Conservation (phyloP, 2,113 vertebrate species). For the Paralichthys olivaceus region DNA sequence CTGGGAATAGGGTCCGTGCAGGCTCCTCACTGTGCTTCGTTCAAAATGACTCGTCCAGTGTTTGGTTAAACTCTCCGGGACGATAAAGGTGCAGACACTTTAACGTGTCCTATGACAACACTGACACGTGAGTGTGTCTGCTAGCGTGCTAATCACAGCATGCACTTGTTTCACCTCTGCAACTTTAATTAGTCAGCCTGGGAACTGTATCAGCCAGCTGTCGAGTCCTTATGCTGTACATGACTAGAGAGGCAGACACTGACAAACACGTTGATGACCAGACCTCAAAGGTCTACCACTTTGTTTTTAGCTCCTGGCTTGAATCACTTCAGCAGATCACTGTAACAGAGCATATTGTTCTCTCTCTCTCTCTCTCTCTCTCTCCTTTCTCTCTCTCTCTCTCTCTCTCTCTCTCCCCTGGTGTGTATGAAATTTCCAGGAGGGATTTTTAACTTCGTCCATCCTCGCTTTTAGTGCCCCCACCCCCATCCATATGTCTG, state of each 20-base stretch:
- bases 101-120: conserved; percentile 50
- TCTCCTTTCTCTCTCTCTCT: conserved; percentile 6
- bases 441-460: conserved; percentile 53
- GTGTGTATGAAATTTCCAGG: conserved; percentile 56
- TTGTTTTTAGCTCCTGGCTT: conserved; percentile 69
- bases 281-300: conserved; percentile 58
- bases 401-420: conserved; percentile 15
- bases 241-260: conserved; percentile 39
- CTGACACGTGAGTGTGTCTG: conserved; percentile 35
- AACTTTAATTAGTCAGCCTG: conserved; percentile 32
- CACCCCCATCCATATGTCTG: conserved; percentile 46
- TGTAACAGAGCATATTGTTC: conserved; percentile 72
- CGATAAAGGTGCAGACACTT: conserved; percentile 54
- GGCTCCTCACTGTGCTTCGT: conserved; percentile 21
- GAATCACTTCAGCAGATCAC: conserved; percentile 74
- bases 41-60: conserved; percentile 44
- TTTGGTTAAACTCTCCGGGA: conserved; percentile 57
- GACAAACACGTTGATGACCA: conserved; percentile 40
- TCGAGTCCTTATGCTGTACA: conserved; percentile 26
- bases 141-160: conserved; percentile 37
- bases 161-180: conserved; percentile 45
- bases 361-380: conserved; percentile 35
- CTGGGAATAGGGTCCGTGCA: not conserved
- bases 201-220: conserved; percentile 61
- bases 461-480: conserved; percentile 46